These are phyloP conservation scores for Micrasema minimum DNA, from an alignment of 1,140 invertebrate genomes.

Conservation along the genomic window DNA sequence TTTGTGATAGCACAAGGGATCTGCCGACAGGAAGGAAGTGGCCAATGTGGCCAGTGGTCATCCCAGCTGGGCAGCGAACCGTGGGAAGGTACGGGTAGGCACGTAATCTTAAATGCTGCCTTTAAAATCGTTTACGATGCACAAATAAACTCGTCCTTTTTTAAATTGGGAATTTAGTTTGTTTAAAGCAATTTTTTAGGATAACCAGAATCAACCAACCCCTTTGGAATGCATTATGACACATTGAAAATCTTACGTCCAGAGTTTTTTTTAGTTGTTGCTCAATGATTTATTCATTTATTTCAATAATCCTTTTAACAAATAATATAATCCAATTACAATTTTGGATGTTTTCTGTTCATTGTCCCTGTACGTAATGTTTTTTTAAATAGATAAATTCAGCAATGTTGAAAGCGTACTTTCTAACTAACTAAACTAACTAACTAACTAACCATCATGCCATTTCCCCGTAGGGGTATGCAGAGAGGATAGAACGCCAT, in stretches of 20 bases:
- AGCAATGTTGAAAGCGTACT: too few relatives aligned
- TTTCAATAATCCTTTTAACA: too few relatives aligned
- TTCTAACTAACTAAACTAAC: too few relatives aligned
- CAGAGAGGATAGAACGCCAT: too few relatives aligned
- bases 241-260: background rate
- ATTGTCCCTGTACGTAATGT: too few relatives aligned
- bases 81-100: conserved; percentile 6
- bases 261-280: too few relatives aligned
- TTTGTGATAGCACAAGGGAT: conserved; percentile 10
- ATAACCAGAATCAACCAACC: background rate
- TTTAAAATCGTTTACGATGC: background rate
- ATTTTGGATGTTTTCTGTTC: too few relatives aligned
- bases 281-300: background rate
- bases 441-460: too few relatives aligned
- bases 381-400: too few relatives aligned
- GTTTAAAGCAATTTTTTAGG: background rate
- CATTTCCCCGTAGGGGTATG: too few relatives aligned
- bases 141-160: background rate
- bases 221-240: background rate
- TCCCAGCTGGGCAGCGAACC: background rate
- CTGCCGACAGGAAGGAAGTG: conserved; percentile 12
- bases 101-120: background rate
- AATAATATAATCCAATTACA: too few relatives aligned
- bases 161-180: conserved; percentile 1
- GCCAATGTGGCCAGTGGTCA: background rate